A percentile compares a stretch with the other conserved stretches of the same genome.
Evolutionary conservation across 2,888 invertebrate species (phyloP).

Genomic region (Apodemia duryi): DNA sequence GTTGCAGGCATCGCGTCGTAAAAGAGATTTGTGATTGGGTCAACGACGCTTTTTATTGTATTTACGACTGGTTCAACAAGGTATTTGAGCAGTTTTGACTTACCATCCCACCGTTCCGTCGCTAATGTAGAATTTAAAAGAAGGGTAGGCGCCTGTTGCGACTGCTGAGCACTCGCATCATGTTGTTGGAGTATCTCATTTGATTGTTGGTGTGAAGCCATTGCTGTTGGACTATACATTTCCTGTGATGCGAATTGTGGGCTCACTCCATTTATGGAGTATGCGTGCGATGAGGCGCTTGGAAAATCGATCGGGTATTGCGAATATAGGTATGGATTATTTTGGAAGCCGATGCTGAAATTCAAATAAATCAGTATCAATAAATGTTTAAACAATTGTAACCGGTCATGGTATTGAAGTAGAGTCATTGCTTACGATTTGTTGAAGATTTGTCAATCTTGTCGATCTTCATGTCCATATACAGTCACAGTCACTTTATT

Average conservation of each 20-base stretch:
- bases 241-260: conserved; percentile 71
- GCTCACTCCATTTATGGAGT: conserved; percentile 73
- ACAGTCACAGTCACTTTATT: conserved; percentile 8
- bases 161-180: conserved; percentile 74
- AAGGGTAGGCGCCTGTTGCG: conserved; percentile 68
- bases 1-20: conserved; percentile 65
- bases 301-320: conserved; percentile 78
- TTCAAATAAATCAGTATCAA: conserved; percentile 46
- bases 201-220: conserved; percentile 58
- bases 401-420: background rate
- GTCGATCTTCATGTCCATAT: conserved; percentile 20
- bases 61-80: conserved; percentile 62
- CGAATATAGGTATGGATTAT: conserved; percentile 74
- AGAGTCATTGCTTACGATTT: background rate
- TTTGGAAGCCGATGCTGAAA: conserved; percentile 75
- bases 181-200: conserved; percentile 66
- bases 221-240: conserved; percentile 66
- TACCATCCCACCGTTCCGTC: conserved; percentile 75
- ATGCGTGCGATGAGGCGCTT: conserved; percentile 75
- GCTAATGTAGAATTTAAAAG: conserved; percentile 66
- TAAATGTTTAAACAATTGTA: background rate
- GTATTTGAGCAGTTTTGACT: conserved; percentile 68
- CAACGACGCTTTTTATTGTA: conserved; percentile 55
- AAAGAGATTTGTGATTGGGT: conserved; percentile 64
- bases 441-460: conserved; percentile 19